These are phyloP conservation scores for Leptopilina drosophilae DNA, from an alignment of 2,888 invertebrate species.

Conservation along the genomic window DNA sequence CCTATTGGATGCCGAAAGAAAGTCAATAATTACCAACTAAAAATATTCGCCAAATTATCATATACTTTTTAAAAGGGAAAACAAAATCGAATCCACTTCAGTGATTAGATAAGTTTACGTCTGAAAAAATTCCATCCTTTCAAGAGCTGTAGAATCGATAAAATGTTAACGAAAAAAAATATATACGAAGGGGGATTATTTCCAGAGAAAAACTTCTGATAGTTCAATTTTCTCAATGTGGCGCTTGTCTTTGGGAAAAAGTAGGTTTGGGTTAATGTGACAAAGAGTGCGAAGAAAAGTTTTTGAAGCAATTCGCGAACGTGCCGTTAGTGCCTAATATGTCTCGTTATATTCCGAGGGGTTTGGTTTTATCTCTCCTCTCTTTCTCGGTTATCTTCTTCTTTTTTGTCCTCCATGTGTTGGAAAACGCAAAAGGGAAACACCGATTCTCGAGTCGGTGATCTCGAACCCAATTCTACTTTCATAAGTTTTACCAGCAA, in stretches of 20 bases:
- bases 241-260: conserved; percentile 49
- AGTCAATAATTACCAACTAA: too few relatives aligned
- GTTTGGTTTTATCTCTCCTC: conserved; percentile 34
- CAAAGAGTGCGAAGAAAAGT: conserved; percentile 57
- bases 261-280: conserved; percentile 60
- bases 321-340: conserved; percentile 70
- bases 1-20: too few relatives aligned
- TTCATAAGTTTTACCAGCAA: conserved; percentile 69
- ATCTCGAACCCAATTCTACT: conserved; percentile 69
- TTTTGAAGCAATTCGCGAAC: conserved; percentile 66
- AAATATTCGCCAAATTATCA: too few relatives aligned
- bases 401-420: neutral
- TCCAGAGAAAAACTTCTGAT: conserved; percentile 70
- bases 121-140: too few relatives aligned
- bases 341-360: conserved; percentile 63
- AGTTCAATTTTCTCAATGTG: conserved; percentile 68
- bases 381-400: neutral
- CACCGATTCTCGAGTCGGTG: conserved; percentile 47
- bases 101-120: too few relatives aligned
- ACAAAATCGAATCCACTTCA: too few relatives aligned
- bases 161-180: conserved; percentile 7
- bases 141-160: neutral
- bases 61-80: too few relatives aligned
- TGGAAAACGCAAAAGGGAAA: conserved; percentile 41
- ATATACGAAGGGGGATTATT: conserved; percentile 21